These are phyloP conservation scores for Pelodiscus sinensis DNA, from an alignment of 2,113 vertebrate genomes.

Conservation along the genomic window DNA sequence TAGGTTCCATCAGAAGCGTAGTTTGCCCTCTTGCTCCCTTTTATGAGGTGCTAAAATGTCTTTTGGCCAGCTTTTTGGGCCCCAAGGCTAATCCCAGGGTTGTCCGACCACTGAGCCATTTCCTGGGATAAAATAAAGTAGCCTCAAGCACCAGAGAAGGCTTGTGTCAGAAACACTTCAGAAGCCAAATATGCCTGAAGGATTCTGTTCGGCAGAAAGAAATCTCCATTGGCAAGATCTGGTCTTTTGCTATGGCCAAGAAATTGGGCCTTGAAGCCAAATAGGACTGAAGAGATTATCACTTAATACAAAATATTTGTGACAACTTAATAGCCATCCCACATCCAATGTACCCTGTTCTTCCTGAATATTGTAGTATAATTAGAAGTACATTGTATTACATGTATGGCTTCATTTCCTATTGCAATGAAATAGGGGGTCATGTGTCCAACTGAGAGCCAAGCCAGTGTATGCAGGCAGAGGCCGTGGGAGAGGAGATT, in stretches of 20 bases:
- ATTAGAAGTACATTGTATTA: fast-evolving
- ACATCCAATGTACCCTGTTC: not conserved
- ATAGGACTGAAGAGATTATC: not conserved
- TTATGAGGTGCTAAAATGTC: fast-evolving
- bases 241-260: not conserved
- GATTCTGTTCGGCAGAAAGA: not conserved
- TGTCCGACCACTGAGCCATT: not conserved
- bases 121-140: not conserved
- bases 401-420: not conserved
- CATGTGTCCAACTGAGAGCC: not conserved
- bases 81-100: not conserved
- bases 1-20: fast-evolving
- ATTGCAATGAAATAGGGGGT: not conserved
- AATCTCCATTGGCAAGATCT: not conserved
- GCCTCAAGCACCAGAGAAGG: not conserved
- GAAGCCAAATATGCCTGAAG: not conserved
- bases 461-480: not conserved
- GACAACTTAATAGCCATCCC: not conserved
- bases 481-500: not conserved
- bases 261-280: not conserved
- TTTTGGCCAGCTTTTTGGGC: not conserved
- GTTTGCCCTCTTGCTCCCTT: fast-evolving
- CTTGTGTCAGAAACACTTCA: not conserved
- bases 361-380: not conserved
- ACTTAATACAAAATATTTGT: not conserved